These are phyloP conservation scores for Luffia ferchaultella DNA, from an alignment of 2,888 invertebrate species.

Conservation along the genomic window DNA sequence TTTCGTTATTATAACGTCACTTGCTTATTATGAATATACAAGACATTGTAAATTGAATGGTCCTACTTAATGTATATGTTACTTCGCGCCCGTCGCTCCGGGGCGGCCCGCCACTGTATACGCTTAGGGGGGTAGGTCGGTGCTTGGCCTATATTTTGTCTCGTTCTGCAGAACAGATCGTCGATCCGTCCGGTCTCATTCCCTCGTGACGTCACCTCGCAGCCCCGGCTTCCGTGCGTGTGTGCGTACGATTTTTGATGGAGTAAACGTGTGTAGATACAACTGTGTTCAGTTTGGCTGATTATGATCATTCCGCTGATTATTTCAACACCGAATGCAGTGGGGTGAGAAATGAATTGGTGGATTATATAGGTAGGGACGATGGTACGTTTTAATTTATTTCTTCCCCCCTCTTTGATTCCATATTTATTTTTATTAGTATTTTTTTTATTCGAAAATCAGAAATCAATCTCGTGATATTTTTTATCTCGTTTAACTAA, in stretches of 20 bases:
- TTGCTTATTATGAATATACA: neutral
- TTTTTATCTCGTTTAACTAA: too few relatives aligned
- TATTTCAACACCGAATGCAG: neutral
- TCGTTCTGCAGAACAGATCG: slow-evolving; percentile 19
- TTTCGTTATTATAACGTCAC: neutral
- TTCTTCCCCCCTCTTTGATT: neutral
- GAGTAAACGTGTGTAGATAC: neutral
- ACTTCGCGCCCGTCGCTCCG: neutral
- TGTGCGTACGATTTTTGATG: slow-evolving; percentile 3
- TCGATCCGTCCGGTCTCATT: slow-evolving; percentile 2
- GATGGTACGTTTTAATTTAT: too few relatives aligned
- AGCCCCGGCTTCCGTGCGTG: slow-evolving; percentile 4
- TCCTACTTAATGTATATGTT: neutral
- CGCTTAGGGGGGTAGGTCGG: slow-evolving; percentile 49
- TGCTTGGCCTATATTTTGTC: slow-evolving; percentile 60
- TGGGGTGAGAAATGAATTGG: neutral
- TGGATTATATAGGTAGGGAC: too few relatives aligned
- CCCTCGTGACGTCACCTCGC: slow-evolving; percentile 6
- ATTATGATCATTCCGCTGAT: slow-evolving; percentile 1
- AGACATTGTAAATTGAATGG: neutral
- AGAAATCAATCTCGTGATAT: too few relatives aligned
- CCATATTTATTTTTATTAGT: slow-evolving; percentile 28
- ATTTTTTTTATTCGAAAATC: too few relatives aligned
- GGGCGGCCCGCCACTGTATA: slow-evolving; percentile 32
- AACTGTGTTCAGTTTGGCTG: slow-evolving; percentile 1